Evolutionary conservation across 2,888 invertebrate genomes (phyloP).

Genomic region (Limnephilus marmoratus): DNA sequence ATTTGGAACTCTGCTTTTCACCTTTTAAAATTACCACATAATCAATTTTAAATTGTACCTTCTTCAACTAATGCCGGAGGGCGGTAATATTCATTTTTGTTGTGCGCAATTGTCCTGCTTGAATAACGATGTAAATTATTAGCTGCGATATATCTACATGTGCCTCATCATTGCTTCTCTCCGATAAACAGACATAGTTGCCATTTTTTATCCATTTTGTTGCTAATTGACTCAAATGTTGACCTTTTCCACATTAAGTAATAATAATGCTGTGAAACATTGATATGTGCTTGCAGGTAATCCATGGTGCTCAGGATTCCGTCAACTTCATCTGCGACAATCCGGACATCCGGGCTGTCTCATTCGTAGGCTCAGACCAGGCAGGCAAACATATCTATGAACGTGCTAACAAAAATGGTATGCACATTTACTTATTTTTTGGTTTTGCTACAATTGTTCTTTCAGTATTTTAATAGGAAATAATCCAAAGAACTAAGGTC

Average conservation of each 20-base stretch:
- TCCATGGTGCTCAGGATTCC: slow-evolving; percentile 96
- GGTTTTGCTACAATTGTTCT: not conserved
- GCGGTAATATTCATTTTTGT: too few relatives aligned
- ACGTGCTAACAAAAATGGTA: slow-evolving; percentile 92
- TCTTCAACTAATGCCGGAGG: too few relatives aligned
- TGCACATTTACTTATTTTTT: not conserved
- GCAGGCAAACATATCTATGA: slow-evolving; percentile 98
- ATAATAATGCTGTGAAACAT: not conserved
- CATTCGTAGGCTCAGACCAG: slow-evolving; percentile 98
- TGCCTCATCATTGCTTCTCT: too few relatives aligned
- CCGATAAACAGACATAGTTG: too few relatives aligned
- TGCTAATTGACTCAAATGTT: not conserved
- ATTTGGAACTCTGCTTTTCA: too few relatives aligned
- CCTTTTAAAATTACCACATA: too few relatives aligned
- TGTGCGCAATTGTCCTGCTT: too few relatives aligned
- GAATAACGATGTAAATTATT: too few relatives aligned
- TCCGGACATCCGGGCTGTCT: slow-evolving; percentile 96
- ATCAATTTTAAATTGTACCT: too few relatives aligned
- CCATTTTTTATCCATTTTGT: too few relatives aligned
- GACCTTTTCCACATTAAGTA: not conserved
- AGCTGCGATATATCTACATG: too few relatives aligned
- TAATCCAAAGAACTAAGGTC: too few relatives aligned
- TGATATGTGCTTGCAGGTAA: slow-evolving; percentile 75
- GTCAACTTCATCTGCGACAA: slow-evolving; percentile 99
- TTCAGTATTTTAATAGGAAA: not conserved